Evolutionary conservation across 2,888 invertebrate species (phyloP), one percentile per base, ranked within the genome.

Genomic region (Scaptomyza tumidula): DNA sequence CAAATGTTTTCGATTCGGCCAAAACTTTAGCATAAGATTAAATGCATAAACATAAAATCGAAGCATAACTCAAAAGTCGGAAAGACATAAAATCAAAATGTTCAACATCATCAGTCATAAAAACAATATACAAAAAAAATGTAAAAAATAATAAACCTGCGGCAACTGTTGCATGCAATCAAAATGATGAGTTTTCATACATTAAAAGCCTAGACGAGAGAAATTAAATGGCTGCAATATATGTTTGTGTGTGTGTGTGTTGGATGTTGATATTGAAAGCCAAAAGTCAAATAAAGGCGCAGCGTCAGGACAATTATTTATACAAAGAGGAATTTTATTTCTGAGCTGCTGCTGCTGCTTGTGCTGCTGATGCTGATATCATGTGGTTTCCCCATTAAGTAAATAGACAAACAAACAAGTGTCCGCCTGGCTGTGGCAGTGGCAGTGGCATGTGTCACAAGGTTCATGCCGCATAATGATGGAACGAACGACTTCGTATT

Each of bases 321-420:
- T 41, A 61, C 43, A 65, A 73, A 75, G 46, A 58, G 53, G 56
- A 71, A 63, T 46, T 74, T 59, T 66, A 72, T 70, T 74, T 71
- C 70, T 62, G 68, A 55, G 71, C 52, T 33, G 39, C 54, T 50
- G 39, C 54, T 50, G 39, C 35, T 35, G 35, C 33, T 39, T 68
- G 52, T 35, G 39, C 56, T 53, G 35, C 62, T 57, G 65, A 37
- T 53, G 35, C 62, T 57, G 65, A 37, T 57, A 67, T 29, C 39
- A 41, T 45, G 56, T 35, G 56, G 24, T 33, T 48, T 43, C 45
- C 46, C 39, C 59, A 45, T 50, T 68, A 75, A 68, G 43, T 59
- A 87, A 83, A 85, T 70, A 86, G 59, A 64, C 53, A 58, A 72
- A 63, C 55, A 57, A 72, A 71, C 81, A 71, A 74, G 71, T 71